These are phyloP conservation scores for Pogonus chalceus DNA, from an alignment of 1,140 invertebrate genomes.

Conservation along the genomic window DNA sequence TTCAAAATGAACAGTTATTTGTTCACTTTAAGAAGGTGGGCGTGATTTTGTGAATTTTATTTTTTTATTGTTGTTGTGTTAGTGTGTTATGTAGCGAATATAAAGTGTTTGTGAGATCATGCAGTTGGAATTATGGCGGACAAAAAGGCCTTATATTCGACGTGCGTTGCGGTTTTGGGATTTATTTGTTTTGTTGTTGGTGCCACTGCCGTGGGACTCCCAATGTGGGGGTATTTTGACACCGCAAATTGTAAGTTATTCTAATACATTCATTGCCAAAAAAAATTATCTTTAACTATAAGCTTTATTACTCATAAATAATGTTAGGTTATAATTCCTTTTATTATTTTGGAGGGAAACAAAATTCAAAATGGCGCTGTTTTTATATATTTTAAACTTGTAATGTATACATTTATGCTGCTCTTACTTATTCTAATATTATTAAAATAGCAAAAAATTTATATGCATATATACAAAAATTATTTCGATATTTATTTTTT, in stretches of 20 bases:
- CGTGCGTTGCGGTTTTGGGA: conserved; percentile 61
- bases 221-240: conserved; percentile 70
- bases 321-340: too few relatives aligned
- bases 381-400: too few relatives aligned
- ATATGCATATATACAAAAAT: too few relatives aligned
- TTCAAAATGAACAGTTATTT: background rate
- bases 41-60: background rate
- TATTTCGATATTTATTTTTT: too few relatives aligned
- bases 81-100: background rate
- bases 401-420: too few relatives aligned
- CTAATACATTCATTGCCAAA: too few relatives aligned
- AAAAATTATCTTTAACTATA: too few relatives aligned
- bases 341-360: too few relatives aligned
- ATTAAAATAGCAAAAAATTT: too few relatives aligned
- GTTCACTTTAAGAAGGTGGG: background rate
- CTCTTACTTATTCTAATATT: too few relatives aligned
- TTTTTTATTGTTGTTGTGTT: background rate
- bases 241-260: conserved; percentile 45
- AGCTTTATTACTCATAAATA: too few relatives aligned
- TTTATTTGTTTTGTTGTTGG: conserved; percentile 67
- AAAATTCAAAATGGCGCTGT: too few relatives aligned
- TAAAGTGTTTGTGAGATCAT: background rate
- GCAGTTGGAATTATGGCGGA: conserved; percentile 28
- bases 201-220: conserved; percentile 61
- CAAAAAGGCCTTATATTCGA: conserved; percentile 51